Evolutionary conservation across 1,140 invertebrate species (phyloP).

Genomic region (Drosophila serrata): DNA sequence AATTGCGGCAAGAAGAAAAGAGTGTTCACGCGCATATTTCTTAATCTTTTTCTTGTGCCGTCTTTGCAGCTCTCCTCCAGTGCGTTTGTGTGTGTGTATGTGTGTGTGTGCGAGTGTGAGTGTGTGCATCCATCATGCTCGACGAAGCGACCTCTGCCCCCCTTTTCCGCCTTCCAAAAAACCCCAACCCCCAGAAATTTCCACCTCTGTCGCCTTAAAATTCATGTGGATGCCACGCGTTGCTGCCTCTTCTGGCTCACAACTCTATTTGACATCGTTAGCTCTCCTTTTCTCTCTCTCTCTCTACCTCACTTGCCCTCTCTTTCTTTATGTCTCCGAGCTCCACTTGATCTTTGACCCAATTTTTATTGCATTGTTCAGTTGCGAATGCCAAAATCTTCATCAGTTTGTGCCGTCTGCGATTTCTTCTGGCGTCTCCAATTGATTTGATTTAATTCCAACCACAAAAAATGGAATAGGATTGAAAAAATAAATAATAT

Average conservation of each 20-base stretch:
- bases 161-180: conserved; percentile 1
- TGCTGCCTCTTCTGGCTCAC: conserved; percentile 63
- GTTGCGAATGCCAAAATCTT: conserved; percentile 59
- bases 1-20: conserved; percentile 23
- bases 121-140: conserved; percentile 75
- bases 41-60: conserved; percentile 75
- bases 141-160: conserved; percentile 68
- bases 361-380: conserved; percentile 82
- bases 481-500: background rate
- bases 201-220: conserved; percentile 31
- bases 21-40: conserved; percentile 67
- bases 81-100: background rate
- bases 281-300: conserved; percentile 8
- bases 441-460: conserved; percentile 73
- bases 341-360: conserved; percentile 84
- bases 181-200: conserved; percentile 6
- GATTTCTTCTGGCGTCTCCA: conserved; percentile 46
- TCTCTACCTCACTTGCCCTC: conserved; percentile 9
- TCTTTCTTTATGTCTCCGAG: conserved; percentile 51
- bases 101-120: conserved; percentile 18
- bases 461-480: conserved; percentile 16
- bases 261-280: conserved; percentile 78
- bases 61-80: conserved; percentile 20
- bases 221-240: conserved; percentile 73
- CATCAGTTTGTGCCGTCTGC: conserved; percentile 14